Evolutionary conservation across 2,113 vertebrate species (phyloP).

Genomic region (Pangasianodon gigas): DNA sequence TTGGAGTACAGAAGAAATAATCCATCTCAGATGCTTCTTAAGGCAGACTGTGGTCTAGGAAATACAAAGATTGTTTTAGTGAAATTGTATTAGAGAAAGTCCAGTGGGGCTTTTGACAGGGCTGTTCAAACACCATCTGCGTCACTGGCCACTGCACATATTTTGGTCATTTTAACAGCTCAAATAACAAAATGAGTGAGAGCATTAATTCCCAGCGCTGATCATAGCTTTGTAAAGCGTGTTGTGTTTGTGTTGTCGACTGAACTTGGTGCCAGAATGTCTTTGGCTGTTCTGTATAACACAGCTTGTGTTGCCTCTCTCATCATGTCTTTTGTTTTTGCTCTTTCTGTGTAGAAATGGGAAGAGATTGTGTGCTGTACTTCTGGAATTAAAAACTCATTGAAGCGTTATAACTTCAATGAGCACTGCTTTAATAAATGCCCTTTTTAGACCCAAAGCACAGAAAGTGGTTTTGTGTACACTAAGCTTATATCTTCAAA

Average conservation of each 20-base stretch:
- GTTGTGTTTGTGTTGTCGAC: not conserved
- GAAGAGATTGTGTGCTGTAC: not conserved
- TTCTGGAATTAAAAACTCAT: not conserved
- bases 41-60: too few relatives aligned
- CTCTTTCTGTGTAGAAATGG: not conserved
- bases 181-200: not conserved
- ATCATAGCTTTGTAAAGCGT: not conserved
- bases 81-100: not conserved
- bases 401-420: not conserved
- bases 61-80: too few relatives aligned
- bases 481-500: not conserved
- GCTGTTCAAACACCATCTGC: not conserved
- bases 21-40: not conserved
- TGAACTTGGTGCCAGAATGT: not conserved
- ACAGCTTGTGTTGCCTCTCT: not conserved
- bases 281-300: not conserved
- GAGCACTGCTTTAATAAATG: not conserved
- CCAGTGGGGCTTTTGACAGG: not conserved
- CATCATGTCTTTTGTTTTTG: not conserved
- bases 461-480: not conserved
- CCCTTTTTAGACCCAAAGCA: not conserved
- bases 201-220: not conserved
- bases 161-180: not conserved
- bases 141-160: not conserved
- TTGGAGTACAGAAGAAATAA: not conserved